Percentiles rank a stretch among this genome's conserved stretches.
phyloP scores from a whole-genome alignment of 2,113 vertebrate genomes.

The Ctenodactylus gundi region DNA sequence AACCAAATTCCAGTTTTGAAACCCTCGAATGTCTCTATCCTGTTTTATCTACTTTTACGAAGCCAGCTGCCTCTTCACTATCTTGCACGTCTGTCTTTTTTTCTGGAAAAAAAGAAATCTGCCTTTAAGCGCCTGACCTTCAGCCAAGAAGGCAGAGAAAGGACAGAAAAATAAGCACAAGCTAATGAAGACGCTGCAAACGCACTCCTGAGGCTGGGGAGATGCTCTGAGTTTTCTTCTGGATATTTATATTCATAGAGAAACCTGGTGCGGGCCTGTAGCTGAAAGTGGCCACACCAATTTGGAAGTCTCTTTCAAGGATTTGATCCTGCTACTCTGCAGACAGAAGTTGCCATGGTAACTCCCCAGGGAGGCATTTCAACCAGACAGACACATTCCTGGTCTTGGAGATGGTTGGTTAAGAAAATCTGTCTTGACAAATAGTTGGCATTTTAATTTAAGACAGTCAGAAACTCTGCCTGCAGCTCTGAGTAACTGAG shows the following conservation, averaged over 20 bases:
- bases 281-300: conserved; percentile 36
- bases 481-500: not conserved
- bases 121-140: conserved; percentile 56
- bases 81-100: not conserved
- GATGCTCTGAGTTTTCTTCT: not conserved
- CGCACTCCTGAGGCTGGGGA: not conserved
- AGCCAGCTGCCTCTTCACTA: not conserved
- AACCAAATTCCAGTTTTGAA: conserved; percentile 18
- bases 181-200: not conserved
- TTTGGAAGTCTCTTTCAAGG: conserved; percentile 57
- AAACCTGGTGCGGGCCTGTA: not conserved
- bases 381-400: not conserved
- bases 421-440: conserved; percentile 54
- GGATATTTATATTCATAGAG: not conserved
- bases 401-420: not conserved
- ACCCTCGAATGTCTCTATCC: not conserved
- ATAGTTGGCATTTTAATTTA: conserved; percentile 41
- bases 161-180: not conserved
- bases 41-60: not conserved
- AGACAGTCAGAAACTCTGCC: conserved; percentile 11
- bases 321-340: not conserved
- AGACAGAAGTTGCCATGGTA: conserved; percentile 57
- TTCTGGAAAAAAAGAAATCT: conserved; percentile 10
- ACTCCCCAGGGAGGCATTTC: conserved; percentile 21
- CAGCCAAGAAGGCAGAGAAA: not conserved